Evolutionary conservation across 2,888 invertebrate species (phyloP).

Genomic region (Eumerus sabulonum): DNA sequence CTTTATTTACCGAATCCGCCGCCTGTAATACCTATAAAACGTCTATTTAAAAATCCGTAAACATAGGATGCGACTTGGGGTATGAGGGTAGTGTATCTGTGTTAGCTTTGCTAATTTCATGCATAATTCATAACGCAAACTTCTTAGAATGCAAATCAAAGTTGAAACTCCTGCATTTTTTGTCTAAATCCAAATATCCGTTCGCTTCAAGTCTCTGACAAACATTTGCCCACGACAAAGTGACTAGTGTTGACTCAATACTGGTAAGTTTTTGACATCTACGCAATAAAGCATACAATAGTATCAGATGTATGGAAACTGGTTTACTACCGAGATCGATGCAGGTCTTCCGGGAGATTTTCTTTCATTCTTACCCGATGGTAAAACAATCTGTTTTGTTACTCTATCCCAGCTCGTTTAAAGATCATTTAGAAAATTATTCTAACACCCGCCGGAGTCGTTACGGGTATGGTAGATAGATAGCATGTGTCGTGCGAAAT

Average conservation of each 20-base stretch:
- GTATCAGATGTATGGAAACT: conserved; percentile 22
- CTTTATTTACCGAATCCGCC: too few species aligned
- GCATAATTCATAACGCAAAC: conserved; percentile 24
- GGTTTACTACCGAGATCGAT: conserved; percentile 4
- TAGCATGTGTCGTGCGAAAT: conserved; percentile 16
- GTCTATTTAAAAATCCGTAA: too few species aligned
- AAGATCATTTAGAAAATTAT: conserved; percentile 22
- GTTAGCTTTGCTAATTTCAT: neutral
- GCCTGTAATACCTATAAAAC: too few species aligned
- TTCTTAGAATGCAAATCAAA: neutral
- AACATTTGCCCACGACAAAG: too few species aligned
- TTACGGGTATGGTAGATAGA: too few species aligned
- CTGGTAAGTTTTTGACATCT: neutral
- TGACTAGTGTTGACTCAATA: too few species aligned
- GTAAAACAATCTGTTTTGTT: conserved; percentile 23
- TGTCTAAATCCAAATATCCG: neutral
- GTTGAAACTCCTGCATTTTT: conserved; percentile 11
- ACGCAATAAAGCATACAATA: too few species aligned
- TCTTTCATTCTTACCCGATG: conserved; percentile 33
- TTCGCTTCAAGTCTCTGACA: conserved; percentile 14
- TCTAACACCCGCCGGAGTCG: conserved; percentile 47
- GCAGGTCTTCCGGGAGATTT: conserved; percentile 58
- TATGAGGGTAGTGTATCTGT: too few species aligned
- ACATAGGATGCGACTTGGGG: too few species aligned
- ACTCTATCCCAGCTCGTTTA: conserved; percentile 48